Base-by-base conservation (phyloP, 2,113 vertebrate species). In the Aleadryas rufinucha region DNA sequence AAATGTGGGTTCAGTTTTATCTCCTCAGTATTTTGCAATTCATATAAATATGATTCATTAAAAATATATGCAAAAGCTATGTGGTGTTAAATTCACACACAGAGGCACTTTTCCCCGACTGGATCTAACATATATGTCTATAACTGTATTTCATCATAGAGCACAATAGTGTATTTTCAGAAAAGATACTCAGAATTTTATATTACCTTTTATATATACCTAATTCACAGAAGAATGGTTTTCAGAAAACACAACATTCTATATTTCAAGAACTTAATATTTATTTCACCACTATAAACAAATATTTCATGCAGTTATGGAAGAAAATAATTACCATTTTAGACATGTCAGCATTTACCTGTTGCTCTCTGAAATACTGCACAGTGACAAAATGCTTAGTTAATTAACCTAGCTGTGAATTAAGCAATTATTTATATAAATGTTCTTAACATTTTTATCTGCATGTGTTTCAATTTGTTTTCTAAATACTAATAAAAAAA, bases 321-420 rank as follows among this genome's bases (percentile, higher is more conserved):
- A 85, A 81, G 53, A 87, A 68, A 94, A 88, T 65, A 88, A 94
- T 94, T 84, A 90, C 39, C 27, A 52, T 90, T 95, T 94, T 60
- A 85, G 63, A 59, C 56, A 74, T 20, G 65, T 63, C 33, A 83
- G 22, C 54, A 77, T 84, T 97, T 97, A 98, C 98, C 96, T 98
- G 97, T 97, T 97, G 95, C 94, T 97, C 47, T 89, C 39, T 89
- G 60, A 97, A 95, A 97, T 84, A 92, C 37, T 53, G 64, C 49
- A 79, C 21, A 54, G 44, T 83, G 50, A 86, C 71, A 91, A 92
- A 84, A 76, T 57, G 44, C 50, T 82, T 84, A 42, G 80, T 88
- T 85, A 78, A 44, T 91, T 81, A 71, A 65, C 17, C 50, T 87
- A 75, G n/a, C 42, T 95, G 52, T 87, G 83, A 88, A 82, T 14